Percentiles rank a stretch among this genome's conserved stretches.
phyloP scores from a whole-genome alignment of 1,140 invertebrate genomes.

The Papilio xuthus region DNA sequence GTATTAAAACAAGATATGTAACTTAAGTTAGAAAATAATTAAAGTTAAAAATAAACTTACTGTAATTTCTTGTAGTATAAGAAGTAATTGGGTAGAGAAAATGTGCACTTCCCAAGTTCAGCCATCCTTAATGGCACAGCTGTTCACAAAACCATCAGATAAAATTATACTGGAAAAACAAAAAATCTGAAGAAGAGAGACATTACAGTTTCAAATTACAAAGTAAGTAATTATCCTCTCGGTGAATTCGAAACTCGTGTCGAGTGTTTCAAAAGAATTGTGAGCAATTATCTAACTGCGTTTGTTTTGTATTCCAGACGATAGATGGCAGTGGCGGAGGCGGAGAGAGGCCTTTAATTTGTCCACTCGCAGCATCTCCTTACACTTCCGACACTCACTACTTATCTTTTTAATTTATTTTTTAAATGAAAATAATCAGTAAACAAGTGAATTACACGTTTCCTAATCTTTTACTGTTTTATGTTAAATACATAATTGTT shows the following conservation, averaged over 20 bases:
- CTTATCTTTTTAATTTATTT: background rate
- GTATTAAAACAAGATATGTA: background rate
- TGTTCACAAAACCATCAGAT: too few relatives aligned
- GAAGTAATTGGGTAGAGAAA: too few relatives aligned
- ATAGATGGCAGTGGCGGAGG: background rate
- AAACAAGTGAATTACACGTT: background rate
- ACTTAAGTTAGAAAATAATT: background rate
- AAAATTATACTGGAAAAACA: too few relatives aligned
- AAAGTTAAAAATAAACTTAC: background rate
- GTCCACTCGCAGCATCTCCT: background rate
- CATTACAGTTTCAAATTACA: background rate
- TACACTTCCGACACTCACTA: background rate
- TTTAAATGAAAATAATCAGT: background rate
- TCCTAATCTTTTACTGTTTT: too few relatives aligned
- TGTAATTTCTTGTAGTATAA: too few relatives aligned
- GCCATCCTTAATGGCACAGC: too few relatives aligned
- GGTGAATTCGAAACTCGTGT: constrained; percentile 1
- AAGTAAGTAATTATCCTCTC: background rate
- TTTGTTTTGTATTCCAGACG: background rate
- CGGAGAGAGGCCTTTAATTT: background rate
- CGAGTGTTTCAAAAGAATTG: background rate
- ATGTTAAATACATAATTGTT: too few relatives aligned
- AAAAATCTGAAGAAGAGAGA: background rate
- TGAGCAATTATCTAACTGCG: constrained; percentile 10
- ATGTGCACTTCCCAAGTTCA: too few relatives aligned